Percentiles rank a stretch among this genome's conserved stretches.
Conservation (phyloP, 2,797 vertebrate species). For the Chaetodon trifasciatus region DNA sequence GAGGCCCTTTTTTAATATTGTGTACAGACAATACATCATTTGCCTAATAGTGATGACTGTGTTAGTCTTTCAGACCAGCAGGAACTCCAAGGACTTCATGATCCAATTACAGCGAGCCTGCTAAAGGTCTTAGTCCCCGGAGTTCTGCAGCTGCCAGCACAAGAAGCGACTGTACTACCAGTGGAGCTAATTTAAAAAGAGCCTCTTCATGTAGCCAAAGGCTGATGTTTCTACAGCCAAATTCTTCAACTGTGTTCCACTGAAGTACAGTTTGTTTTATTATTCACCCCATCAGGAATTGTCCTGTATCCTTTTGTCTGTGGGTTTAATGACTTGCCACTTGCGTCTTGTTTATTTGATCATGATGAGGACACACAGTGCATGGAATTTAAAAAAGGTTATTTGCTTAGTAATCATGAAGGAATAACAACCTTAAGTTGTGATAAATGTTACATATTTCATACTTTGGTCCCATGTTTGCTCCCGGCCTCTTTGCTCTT, state of each 20-base stretch:
- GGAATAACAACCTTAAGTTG: not conserved
- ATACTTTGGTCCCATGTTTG: not conserved
- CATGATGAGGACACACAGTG: not conserved
- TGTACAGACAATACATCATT: slow-evolving; percentile 14
- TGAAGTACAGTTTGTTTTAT: slow-evolving; percentile 21
- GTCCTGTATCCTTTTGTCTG: not conserved
- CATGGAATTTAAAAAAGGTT: not conserved
- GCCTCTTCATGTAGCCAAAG: slow-evolving; percentile 30
- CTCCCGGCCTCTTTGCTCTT: not conserved
- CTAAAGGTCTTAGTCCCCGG: slow-evolving; percentile 37
- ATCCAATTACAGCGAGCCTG: slow-evolving; percentile 41
- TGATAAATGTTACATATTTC: too few relatives aligned
- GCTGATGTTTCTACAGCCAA: slow-evolving; percentile 22
- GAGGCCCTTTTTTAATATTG: not conserved
- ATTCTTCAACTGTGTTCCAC: slow-evolving; percentile 21
- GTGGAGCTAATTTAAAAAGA: slow-evolving; percentile 55
- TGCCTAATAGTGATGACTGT: slow-evolving; percentile 20
- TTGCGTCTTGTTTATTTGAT: slow-evolving; percentile 2
- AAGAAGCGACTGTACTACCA: slow-evolving; percentile 23
- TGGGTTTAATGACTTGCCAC: slow-evolving; percentile 11
- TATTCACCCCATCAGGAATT: slow-evolving; percentile 15
- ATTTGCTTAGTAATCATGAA: not conserved
- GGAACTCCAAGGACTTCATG: slow-evolving; percentile 22
- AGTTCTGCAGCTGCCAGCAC: slow-evolving; percentile 33
- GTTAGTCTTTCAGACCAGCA: slow-evolving; percentile 1